Conservation (phyloP, 1,140 invertebrate species). For the Plodia interpunctella region DNA sequence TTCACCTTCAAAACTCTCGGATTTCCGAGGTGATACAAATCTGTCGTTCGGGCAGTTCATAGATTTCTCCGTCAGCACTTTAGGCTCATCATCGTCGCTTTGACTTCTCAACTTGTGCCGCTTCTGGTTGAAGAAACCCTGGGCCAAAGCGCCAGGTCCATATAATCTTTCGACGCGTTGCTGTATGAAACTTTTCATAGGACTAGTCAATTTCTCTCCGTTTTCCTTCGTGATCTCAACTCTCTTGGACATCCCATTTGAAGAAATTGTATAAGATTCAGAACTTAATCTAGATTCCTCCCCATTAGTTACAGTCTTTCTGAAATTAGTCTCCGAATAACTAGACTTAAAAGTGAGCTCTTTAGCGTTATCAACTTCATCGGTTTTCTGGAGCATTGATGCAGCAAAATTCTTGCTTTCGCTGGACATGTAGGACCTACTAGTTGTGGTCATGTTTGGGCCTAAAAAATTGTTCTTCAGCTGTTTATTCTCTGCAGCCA, state of each 20-base stretch:
- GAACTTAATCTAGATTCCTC: slow-evolving; percentile 56
- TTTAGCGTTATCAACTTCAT: slow-evolving; percentile 62
- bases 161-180: slow-evolving; percentile 92
- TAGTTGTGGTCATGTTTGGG: slow-evolving; percentile 61
- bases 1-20: slow-evolving; percentile 53
- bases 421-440: slow-evolving; percentile 53
- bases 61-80: slow-evolving; percentile 62
- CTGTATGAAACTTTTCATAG: slow-evolving; percentile 90
- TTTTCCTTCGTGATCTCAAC: slow-evolving; percentile 71
- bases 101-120: slow-evolving; percentile 62
- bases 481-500: slow-evolving; percentile 70
- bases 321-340: slow-evolving; percentile 72
- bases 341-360: slow-evolving; percentile 68
- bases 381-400: slow-evolving; percentile 57
- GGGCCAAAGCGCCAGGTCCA: slow-evolving; percentile 88
- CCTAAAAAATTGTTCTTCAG: slow-evolving; percentile 69
- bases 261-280: slow-evolving; percentile 69
- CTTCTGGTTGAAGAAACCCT: slow-evolving; percentile 87
- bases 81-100: slow-evolving; percentile 59
- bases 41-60: slow-evolving; percentile 54
- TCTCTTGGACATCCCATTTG: slow-evolving; percentile 61
- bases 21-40: slow-evolving; percentile 38
- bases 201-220: slow-evolving; percentile 69
- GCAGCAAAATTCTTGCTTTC: slow-evolving; percentile 65
- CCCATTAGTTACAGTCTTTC: slow-evolving; percentile 57